Base-by-base conservation (phyloP, 2,797 vertebrate species). In the Enteromius trimaculatus region DNA sequence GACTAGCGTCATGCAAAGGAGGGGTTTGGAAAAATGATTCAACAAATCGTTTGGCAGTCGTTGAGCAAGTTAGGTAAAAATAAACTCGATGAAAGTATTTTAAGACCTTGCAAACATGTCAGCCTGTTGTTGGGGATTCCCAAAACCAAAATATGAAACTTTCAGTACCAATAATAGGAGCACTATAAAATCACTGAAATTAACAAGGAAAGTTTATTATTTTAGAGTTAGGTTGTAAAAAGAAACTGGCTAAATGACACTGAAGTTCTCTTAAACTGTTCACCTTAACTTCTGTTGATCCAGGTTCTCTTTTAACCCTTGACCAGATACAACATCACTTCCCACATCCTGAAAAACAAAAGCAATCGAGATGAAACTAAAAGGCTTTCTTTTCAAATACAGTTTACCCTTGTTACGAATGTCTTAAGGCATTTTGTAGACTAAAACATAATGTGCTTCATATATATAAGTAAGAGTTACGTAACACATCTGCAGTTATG, bases 281-380 rank as follows among this genome's bases (percentile, higher is more conserved):
- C 89, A 94, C 93, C 94, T 91, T 49, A 14, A 77, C 51, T 88
- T 92, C 86, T 77, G 92, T 60, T 71, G 81, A 75, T 91, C 91
- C n/a, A 86, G 85, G 85, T 90, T 91, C 84, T 88, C 89, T 60
- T 90, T 92, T 47, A 89, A 65, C 14, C 82, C 84, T 60, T 83
- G 91, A 74, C 82, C 89, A 26, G 65, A 3, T 31, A 34, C 79
- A 64, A 91, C 92, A 82, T 91, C 90, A 49, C 86, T n/a, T 2
- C 80, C 88, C 51, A 78, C 86, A 76, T 89, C 90, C 94, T 94
- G 47, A 11, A 81, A 88, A 83, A 49, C 2, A 71, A 60, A 69
- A 4, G 44, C 34, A 77, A 83, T 23, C 60, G 39, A 65, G 17
- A 39, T 26, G 13, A 82, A 64, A 69, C 64, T 51, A 53, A 44